Evolutionary conservation across 64 coral and sea anemone genomes (phyloP).

Genomic region (Acropora tenuis): DNA sequence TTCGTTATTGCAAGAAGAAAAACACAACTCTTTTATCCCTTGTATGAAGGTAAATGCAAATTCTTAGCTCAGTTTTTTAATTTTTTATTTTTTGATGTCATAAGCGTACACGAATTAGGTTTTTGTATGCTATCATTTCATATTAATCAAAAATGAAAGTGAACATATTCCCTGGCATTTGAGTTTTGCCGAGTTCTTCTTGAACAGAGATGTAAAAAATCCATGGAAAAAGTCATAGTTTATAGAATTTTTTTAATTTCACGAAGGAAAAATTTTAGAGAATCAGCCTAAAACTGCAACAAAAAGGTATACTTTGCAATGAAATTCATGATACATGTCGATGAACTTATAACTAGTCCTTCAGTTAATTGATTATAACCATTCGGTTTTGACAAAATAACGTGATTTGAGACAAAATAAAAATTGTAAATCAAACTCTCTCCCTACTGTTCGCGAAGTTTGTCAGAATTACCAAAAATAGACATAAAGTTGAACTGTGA

Average conservation of each 20-base stretch:
- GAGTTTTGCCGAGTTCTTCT: too few species aligned
- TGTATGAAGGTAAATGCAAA: conserved; percentile 29
- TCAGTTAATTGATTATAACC: too few species aligned
- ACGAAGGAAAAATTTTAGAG: too few species aligned
- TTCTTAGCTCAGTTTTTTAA: neutral
- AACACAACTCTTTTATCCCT: conserved; percentile 17
- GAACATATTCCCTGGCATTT: too few species aligned
- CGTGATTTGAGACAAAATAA: too few species aligned
- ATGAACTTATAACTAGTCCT: too few species aligned
- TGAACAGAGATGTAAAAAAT: neutral
- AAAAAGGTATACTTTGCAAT: neutral
- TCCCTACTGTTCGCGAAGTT: neutral
- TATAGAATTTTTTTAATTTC: too few species aligned
- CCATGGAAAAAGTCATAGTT: too few species aligned
- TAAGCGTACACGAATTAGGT: neutral
- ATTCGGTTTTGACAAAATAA: too few species aligned
- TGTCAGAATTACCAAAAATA: neutral
- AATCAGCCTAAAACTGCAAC: neutral
- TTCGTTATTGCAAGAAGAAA: neutral
- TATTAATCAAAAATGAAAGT: neutral
- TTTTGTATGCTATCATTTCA: neutral
- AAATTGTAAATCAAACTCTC: neutral
- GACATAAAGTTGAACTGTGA: neutral
- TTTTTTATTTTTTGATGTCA: neutral
- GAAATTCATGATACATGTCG: too few species aligned